phyloP scores from a whole-genome alignment of 2,113 vertebrate genomes.

The Xerus inauris region DNA sequence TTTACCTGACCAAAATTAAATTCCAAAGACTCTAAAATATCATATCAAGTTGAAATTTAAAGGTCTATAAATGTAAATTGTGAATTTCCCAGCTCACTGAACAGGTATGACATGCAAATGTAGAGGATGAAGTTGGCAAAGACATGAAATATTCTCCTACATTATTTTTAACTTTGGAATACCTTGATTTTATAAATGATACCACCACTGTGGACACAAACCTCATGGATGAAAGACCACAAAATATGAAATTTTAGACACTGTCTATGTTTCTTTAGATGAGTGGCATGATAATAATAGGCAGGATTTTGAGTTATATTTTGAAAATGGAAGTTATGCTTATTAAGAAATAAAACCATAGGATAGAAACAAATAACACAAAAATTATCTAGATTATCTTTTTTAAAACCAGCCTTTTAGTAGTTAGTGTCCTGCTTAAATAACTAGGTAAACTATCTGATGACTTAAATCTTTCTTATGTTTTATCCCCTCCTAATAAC shows the following conservation, averaged over 20 bases:
- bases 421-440: neutral
- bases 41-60: neutral
- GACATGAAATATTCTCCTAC: neutral
- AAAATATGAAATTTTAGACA: neutral
- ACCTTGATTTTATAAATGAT: neutral
- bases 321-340: neutral
- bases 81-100: neutral
- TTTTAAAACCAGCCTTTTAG: neutral
- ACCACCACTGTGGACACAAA: neutral
- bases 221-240: neutral
- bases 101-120: neutral
- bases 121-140: neutral
- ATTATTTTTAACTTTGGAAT: slow-evolving; percentile 6
- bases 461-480: neutral
- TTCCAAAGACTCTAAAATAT: neutral
- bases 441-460: neutral
- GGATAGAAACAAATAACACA: neutral
- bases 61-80: neutral
- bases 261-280: neutral
- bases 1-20: neutral
- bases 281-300: neutral
- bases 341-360: neutral
- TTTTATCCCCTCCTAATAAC: neutral
- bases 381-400: neutral
- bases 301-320: neutral